Base-by-base conservation (phyloP, 2,888 invertebrate species). In the Cerceris rybyensis region DNA sequence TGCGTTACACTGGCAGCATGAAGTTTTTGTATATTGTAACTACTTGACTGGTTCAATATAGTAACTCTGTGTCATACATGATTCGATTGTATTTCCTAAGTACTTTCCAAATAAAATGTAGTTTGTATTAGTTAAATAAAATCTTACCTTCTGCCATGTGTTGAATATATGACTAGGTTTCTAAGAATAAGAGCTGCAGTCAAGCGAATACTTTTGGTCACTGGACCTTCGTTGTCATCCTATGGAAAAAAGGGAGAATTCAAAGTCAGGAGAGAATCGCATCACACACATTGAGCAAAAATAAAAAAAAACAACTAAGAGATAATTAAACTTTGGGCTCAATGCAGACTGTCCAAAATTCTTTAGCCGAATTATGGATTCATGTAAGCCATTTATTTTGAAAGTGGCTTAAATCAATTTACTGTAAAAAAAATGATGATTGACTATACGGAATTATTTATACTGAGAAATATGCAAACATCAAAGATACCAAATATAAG, bases 151-250 rank as follows among this genome's bases (percentile, higher is more conserved):
- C 98, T 96, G 89, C 98, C 98, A 86, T 96, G 96, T 85, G 96
- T 95, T 68, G 99, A 99, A 93, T 98, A 98, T 91, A 98, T 97
- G 85, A 98, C 98, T 92, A 99, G 96, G 95, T 99, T 99, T 92
- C 99, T 96, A 91, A 99, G 94, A 91, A 99, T 99, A 68, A 99
- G 95, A 82, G 99, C 98, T 81, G 99, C 97, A 63, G 99, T 99
- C 88, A 99, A 94, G 82, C 99, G 95, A 93, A 99, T 98, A 93
- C 99, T 99, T 94, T 99, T 99, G 67, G 99, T 99, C 59, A 99
- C 98, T 59, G 99, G 99, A 57, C 99, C 99, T 94, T 99, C 99
- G 92, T 98, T 98, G 92, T 98, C 98, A 93, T 99, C 99, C 98
- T 98, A 93, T 50, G 94, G 93, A 87, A 86, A 84, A 89, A 89